phyloP scores from a whole-genome alignment of 2,113 vertebrate genomes.

The Chaetorhynchus papuensis region DNA sequence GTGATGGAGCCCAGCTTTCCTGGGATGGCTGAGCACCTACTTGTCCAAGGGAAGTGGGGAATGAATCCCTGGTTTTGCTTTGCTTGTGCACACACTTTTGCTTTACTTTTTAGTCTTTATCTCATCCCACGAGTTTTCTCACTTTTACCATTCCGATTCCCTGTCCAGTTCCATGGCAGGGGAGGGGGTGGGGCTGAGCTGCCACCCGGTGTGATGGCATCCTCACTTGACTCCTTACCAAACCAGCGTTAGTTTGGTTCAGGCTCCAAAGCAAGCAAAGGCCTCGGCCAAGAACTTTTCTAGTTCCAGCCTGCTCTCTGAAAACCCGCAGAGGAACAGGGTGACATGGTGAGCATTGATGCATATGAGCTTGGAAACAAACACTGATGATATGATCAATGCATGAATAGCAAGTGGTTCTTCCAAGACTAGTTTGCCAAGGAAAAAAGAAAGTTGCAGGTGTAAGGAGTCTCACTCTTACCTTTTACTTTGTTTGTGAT shows the following conservation, averaged over 20 bases:
- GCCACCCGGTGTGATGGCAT: rapidly evolving
- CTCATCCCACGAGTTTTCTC: background rate
- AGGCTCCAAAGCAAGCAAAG: background rate
- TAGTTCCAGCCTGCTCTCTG: background rate
- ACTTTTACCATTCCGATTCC: background rate
- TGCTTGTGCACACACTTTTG: rapidly evolving
- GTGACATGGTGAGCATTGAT: background rate
- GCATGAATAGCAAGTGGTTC: background rate
- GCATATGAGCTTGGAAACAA: background rate
- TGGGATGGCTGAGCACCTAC: background rate
- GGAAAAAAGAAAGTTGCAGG: background rate
- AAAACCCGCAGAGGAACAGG: background rate
- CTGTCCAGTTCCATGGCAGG: background rate
- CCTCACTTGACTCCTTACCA: background rate
- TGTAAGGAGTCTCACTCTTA: background rate
- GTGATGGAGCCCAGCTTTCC: background rate
- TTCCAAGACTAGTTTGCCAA: background rate
- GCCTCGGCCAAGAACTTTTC: background rate
- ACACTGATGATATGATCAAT: background rate
- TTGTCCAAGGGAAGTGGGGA: background rate
- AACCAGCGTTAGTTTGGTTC: background rate
- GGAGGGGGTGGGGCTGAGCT: background rate
- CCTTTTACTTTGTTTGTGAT: background rate
- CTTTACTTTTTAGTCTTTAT: background rate
- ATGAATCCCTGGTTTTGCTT: background rate